Base-by-base conservation (phyloP, 1,140 invertebrate genomes). In the Lasioglossum baleicum region DNA sequence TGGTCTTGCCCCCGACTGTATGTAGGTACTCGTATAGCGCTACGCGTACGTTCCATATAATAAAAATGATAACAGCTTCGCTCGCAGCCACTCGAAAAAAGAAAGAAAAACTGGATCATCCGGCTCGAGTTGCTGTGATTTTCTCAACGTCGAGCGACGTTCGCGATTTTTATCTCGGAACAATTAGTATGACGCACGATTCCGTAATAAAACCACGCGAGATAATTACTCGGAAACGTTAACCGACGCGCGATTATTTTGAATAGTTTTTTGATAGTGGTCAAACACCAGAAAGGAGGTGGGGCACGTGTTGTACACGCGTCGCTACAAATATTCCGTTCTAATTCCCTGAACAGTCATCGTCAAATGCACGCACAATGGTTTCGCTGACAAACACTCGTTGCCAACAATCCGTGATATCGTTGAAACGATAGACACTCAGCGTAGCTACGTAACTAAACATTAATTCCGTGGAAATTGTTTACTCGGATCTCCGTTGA, bases 271-370 rank as follows among this genome's bases (percentile, higher is more conserved):
- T 48, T 11, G 65, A 15, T n/a, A n/a, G 2, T 17, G 42, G n/a
- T 40, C 20, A 44, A 20, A 53, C 15, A 20, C 15, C 13, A 17
- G 15, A 15, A 15, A 20, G 7, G 51, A 48, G 51, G 51, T 17
- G 51, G 42, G 7, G 2, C 42, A 67, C 51, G 26, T 48, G 53
- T 69, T 31, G 35, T 35, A 5, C n/a, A 31, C 26, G 11, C 51
- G 13, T 22, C 64, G 58, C 58, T 42, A 44, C 48, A 78, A 78
- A 72, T 48, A 58, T 73, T 79, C 72, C 22, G 61, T 66, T 73
- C 48, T 58, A 73, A 73, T 79, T 73, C 69, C 35, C 31, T 56
- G 70, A 73, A 73, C 48, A 73, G 51, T 58, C 61, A 78, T 78
- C 68, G 17, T 72, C n/a, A 51, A 72, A 65, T 56, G 60, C 53